Base-by-base conservation (phyloP, 2,113 vertebrate species). In the Xiphorhynchus elegans region DNA sequence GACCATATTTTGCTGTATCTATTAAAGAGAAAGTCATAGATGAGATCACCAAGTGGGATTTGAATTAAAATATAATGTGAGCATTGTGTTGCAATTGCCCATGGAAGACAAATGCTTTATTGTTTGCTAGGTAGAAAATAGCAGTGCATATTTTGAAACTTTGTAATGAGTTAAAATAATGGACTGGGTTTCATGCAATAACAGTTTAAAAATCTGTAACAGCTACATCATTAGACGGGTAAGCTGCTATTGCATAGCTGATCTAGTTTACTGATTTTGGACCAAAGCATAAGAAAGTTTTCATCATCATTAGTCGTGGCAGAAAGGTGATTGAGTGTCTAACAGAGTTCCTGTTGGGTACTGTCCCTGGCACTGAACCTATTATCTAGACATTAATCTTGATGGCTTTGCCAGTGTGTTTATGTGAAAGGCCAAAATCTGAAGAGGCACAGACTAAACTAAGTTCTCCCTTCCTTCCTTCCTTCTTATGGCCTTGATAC, bases 371-470 rank as follows among this genome's bases (percentile, higher is more conserved):
- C 73, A 78, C 44, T 49, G 80, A 75, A 84, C 66, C 17, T 84
- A 90, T 74, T 92, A 64, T 75, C 86, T 96, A 96, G 93, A 81
- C 37, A 24, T 82, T 81, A 66, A 10, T 16, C 40, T 37, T 94
- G 90, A 94, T 78, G 53, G 35, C 87, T 96, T 89, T 96, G 92
- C 76, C 95, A 90, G 72, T 39, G 55, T 92, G 86, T 96, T 97
- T 97, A 94, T 69, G 73, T 91, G 83, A 95, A 62, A 95, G 69
- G 83, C 91, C 76, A 89, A 96, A 95, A 89, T 75, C 88, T 72
- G 49, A 90, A 89, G 56, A 94, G 73, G 86, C 49, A 73, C 68
- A 93, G 92, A 96, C 90, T 96, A 96, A 94, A 96, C 88, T 46
- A 91, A 90, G 82, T 74, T 50, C 55, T 91, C 58, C 84, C 66